These are phyloP conservation scores for Formicarius rufipectus DNA, from an alignment of 2,113 vertebrate genomes.

Conservation along the genomic window DNA sequence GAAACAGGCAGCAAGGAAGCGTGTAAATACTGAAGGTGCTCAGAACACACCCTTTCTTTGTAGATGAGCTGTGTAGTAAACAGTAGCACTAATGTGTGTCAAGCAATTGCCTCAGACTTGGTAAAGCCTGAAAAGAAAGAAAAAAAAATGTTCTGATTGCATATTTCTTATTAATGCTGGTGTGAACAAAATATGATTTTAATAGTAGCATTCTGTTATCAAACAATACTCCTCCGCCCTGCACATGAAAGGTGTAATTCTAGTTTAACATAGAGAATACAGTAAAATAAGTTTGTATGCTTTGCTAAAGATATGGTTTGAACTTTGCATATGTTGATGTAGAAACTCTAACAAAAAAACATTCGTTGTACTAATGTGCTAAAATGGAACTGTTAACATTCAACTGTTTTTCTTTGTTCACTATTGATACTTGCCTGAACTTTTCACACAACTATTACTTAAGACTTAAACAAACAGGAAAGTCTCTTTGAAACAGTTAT, in stretches of 20 bases:
- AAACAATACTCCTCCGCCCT: background rate
- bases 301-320: background rate
- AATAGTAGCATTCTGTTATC: background rate
- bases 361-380: background rate
- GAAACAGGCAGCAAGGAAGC: background rate
- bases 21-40: background rate
- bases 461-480: background rate
- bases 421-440: background rate
- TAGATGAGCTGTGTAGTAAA: background rate
- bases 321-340: background rate
- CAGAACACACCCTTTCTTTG: background rate
- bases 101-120: background rate
- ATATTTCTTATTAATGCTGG: background rate
- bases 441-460: background rate
- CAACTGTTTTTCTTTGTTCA: background rate
- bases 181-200: background rate
- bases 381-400: background rate
- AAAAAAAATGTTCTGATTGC: background rate
- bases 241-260: background rate
- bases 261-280: background rate
- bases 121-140: too few relatives aligned
- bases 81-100: background rate
- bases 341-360: background rate
- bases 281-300: background rate
- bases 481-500: background rate